phyloP scores from a whole-genome alignment of 2,113 vertebrate species.

The Anarhynchus alexandrinus region DNA sequence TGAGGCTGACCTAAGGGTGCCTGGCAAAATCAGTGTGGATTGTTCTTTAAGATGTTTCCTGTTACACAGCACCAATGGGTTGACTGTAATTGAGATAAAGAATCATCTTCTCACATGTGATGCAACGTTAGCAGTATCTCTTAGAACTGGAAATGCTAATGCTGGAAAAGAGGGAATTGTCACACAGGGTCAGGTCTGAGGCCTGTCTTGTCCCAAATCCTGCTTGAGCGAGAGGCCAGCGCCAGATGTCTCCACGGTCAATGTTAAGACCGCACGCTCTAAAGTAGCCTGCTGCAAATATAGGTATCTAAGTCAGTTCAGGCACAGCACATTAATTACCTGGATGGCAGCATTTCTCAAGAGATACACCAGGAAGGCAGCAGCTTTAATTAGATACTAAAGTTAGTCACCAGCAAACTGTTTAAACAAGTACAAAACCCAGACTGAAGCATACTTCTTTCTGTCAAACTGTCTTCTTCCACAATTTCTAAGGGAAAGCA shows the following conservation, averaged over 20 bases:
- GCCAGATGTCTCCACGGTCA: not conserved
- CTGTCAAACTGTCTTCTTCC: not conserved
- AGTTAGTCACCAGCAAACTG: not conserved
- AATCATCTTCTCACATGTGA: not conserved
- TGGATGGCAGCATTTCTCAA: not conserved
- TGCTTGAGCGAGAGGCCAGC: not conserved
- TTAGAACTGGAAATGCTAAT: not conserved
- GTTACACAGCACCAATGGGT: not conserved
- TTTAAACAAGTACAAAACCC: not conserved
- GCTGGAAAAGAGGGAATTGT: not conserved
- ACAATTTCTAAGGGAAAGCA: not conserved
- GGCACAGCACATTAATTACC: constrained; percentile 1
- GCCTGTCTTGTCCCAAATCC: not conserved
- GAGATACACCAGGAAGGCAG: not conserved
- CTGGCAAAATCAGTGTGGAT: not conserved
- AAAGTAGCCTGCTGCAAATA: not conserved
- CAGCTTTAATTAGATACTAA: not conserved
- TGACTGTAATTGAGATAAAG: not conserved
- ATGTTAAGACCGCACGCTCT: not conserved
- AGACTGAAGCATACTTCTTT: not conserved
- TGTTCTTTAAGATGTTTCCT: not conserved
- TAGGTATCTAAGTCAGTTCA: not conserved
- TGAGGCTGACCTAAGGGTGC: not conserved
- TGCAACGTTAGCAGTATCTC: not conserved
- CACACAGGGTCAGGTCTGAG: not conserved